Conservation (phyloP, 2,113 vertebrate species). For the Leiothrix lutea region DNA sequence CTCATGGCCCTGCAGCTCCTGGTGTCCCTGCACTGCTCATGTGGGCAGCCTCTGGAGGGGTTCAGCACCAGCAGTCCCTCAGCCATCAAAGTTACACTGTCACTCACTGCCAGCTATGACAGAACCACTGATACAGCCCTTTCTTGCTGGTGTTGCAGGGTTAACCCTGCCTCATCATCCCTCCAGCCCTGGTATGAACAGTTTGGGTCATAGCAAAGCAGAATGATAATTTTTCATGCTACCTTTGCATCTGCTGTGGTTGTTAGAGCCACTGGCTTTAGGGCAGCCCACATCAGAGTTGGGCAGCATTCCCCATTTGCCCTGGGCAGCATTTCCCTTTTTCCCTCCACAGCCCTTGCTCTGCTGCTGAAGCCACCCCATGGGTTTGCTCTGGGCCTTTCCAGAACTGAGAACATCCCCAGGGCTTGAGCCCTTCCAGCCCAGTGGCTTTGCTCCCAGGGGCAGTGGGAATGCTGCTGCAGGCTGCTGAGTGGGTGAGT, state of each 20-base stretch:
- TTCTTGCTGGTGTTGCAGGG: fast-evolving
- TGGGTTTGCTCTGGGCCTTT: not conserved
- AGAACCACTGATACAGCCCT: not conserved
- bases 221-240: not conserved
- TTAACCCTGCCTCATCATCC: not conserved
- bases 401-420: not conserved
- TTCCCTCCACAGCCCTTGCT: not conserved
- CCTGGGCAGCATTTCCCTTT: not conserved
- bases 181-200: not conserved
- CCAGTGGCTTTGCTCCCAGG: not conserved
- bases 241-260: not conserved
- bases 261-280: not conserved
- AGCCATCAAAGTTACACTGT: not conserved
- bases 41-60: not conserved
- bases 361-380: not conserved
- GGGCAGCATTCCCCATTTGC: not conserved
- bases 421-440: not conserved
- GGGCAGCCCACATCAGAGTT: not conserved
- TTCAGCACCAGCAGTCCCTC: not conserved
- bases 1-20: not conserved
- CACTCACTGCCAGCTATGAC: not conserved
- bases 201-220: not conserved
- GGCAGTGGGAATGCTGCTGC: not conserved
- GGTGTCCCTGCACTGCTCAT: fast-evolving
- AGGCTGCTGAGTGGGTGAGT: not conserved